Conservation (phyloP, 2,888 invertebrate genomes). For the Agriopis aurantiaria region DNA sequence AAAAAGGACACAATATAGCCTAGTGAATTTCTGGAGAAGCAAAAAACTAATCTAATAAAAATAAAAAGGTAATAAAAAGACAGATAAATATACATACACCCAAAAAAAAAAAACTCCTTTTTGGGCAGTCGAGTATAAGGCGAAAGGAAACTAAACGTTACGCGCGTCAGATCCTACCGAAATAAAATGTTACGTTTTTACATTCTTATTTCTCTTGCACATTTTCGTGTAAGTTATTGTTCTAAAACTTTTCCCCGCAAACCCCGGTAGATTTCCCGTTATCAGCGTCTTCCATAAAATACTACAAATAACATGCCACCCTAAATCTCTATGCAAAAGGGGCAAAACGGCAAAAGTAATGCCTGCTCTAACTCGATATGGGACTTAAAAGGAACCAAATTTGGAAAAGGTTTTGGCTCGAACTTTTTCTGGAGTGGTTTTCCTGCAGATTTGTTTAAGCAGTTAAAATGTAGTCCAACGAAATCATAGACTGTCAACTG, state of each 20-base stretch:
- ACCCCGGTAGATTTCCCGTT: conserved; percentile 18
- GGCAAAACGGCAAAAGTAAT: conserved; percentile 17
- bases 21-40: no score
- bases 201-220: neutral
- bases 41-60: no score
- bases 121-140: no score
- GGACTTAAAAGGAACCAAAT: conserved; percentile 28
- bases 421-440: neutral
- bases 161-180: no score
- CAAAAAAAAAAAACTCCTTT: no score
- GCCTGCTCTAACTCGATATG: conserved; percentile 40
- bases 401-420: conserved; percentile 25
- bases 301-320: conserved; percentile 34
- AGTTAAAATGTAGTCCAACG: neutral
- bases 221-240: conserved; percentile 2
- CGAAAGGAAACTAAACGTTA: no score
- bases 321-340: conserved; percentile 25
- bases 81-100: no score
- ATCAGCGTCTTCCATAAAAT: conserved; percentile 28
- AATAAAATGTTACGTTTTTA: no score
- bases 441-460: neutral
- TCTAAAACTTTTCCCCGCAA: conserved; percentile 2
- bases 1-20: no score
- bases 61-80: no score
- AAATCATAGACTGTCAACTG: neutral